Evolutionary conservation across 2,888 invertebrate genomes (phyloP), one percentile per base, ranked within the genome.

Genomic region (Crematogaster levior): DNA sequence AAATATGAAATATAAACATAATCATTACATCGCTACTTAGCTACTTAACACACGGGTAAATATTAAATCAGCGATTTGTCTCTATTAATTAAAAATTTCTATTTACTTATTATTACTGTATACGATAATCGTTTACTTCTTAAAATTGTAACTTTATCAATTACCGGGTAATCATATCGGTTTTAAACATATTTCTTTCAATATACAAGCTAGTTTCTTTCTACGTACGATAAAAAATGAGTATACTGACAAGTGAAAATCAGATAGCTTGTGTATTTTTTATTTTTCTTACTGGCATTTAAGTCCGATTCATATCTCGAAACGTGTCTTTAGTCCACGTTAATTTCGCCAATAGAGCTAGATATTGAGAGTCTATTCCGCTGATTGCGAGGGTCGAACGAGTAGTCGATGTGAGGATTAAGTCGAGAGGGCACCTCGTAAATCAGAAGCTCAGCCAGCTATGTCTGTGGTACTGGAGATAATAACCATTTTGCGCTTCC

Each of bases 401-500:
- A 90, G 89, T 85, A 85, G 89, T 90, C 86, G 87, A 90, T 90
- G 89, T 77, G 87, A 86, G 90, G 91, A 91, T 91, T 91, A 91
- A 91, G 91, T 90, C 90, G 84, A 87, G 90, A 88, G 90, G 85
- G 84, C 85, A 84, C 82, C 88, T 89, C 92, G 90, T 93, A 92
- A 92, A 92, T 92, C 92, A 92, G 86, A 84, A 90, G 91, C 91
- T 91, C 92, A 91, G 89, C 89, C 89, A 89, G 91, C 90, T 89
- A 90, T 91, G 91, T 91, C 90, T 92, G 90, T 84, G 89, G 88
- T 87, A 86, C 82, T 81, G 88, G 86, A 91, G 92, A 93, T 93
- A 93, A 93, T 93, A 93, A 92, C 92, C 91, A 92, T 92, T 92
- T 93, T 91, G 92, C 91, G 91, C 92, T 91, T 91, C 90, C 90